Evolutionary conservation across 1,140 invertebrate genomes (phyloP).

Genomic region (Halesus radiatus): DNA sequence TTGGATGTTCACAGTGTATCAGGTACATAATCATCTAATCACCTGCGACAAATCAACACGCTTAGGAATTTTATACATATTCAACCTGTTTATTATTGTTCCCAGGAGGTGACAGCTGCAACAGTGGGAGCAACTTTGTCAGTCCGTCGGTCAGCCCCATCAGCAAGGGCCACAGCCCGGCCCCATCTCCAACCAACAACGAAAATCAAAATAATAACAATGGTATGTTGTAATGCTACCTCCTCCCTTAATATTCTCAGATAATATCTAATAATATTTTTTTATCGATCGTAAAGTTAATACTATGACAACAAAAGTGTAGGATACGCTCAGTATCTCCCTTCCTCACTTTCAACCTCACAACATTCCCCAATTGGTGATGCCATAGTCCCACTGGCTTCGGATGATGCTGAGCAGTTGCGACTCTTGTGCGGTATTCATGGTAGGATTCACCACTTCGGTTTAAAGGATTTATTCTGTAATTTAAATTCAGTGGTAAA

Average conservation of each 20-base stretch:
- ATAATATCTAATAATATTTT: too few relatives aligned
- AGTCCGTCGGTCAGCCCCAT: constrained; percentile 68
- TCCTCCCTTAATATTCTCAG: too few relatives aligned
- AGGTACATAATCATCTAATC: constrained; percentile 56
- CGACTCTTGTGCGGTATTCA: too few relatives aligned
- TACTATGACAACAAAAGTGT: too few relatives aligned
- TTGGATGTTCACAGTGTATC: constrained; percentile 67
- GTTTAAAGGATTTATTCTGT: not conserved
- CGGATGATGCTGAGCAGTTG: too few relatives aligned
- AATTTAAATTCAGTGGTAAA: not conserved
- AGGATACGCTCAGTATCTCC: too few relatives aligned
- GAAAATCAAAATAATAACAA: constrained; percentile 36
- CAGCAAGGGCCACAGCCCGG: constrained; percentile 64
- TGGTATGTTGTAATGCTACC: not conserved
- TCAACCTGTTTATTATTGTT: not conserved
- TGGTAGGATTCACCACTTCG: too few relatives aligned
- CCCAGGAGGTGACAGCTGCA: constrained; percentile 60
- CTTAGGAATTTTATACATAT: not conserved
- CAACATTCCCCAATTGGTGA: too few relatives aligned
- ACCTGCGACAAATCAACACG: too few relatives aligned
- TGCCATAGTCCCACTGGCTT: too few relatives aligned
- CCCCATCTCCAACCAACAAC: constrained; percentile 60
- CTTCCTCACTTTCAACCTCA: too few relatives aligned
- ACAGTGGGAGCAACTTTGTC: constrained; percentile 62
- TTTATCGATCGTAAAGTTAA: too few relatives aligned